Percentiles rank a stretch among this genome's conserved stretches.
Conservation (phyloP, 2,797 vertebrate genomes). For the Pangasius krempfi region DNA sequence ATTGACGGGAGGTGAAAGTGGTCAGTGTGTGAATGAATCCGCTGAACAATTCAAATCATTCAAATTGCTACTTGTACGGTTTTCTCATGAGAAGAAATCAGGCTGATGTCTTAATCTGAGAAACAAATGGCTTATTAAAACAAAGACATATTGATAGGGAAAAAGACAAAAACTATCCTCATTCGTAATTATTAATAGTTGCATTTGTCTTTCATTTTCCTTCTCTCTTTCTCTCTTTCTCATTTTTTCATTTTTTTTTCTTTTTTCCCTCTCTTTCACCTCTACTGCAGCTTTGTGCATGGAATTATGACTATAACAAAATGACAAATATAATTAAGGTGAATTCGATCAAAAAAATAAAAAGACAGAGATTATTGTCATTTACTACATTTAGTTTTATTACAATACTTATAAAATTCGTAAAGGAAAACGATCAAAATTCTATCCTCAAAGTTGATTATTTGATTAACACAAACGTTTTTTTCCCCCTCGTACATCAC, state of each 20-base stretch:
- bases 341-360: no score
- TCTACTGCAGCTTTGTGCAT: no score
- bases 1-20: background rate
- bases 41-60: background rate
- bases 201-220: background rate
- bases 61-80: background rate
- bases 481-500: background rate
- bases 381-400: background rate
- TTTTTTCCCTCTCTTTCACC: no score
- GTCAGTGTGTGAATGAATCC: background rate
- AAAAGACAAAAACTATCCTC: background rate
- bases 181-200: background rate
- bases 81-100: background rate
- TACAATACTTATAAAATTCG: background rate
- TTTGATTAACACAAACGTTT: background rate
- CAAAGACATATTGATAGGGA: background rate
- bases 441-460: background rate
- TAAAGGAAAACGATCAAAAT: background rate
- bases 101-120: background rate
- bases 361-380: background rate
- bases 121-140: background rate
- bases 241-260: no score
- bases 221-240: no score
- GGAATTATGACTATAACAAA: no score
- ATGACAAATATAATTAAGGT: no score